Conservation (phyloP, 1,140 invertebrate species). For the Drosophila rhopaloa region DNA sequence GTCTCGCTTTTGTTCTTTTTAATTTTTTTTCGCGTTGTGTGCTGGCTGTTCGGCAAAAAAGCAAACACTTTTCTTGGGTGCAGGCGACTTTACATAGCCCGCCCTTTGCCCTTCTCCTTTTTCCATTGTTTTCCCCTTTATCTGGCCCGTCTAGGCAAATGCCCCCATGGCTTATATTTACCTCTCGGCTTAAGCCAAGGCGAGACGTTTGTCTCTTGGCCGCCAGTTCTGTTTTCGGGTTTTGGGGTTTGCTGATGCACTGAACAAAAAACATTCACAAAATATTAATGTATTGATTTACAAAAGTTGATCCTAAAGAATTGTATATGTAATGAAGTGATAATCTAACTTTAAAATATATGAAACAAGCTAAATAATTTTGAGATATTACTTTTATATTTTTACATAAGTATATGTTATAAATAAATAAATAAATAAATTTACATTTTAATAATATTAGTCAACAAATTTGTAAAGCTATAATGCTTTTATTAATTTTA, state of each 20-base stretch:
- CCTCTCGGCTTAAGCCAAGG: constrained; percentile 50
- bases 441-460: too few species aligned
- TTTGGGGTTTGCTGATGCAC: constrained; percentile 20
- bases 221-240: constrained; percentile 27
- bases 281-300: too few species aligned
- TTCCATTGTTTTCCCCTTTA: constrained; percentile 1
- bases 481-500: too few species aligned
- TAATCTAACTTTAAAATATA: too few species aligned
- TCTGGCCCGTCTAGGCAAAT: constrained; percentile 38
- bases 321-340: too few species aligned
- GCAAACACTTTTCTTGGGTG: constrained; percentile 60
- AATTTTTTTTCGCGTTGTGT: constrained; percentile 1
- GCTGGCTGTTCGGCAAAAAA: constrained; percentile 26
- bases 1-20: constrained; percentile 35
- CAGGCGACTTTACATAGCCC: constrained; percentile 55
- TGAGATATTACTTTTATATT: too few species aligned
- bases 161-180: constrained; percentile 58
- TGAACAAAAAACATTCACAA: not conserved
- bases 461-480: too few species aligned
- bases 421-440: too few species aligned
- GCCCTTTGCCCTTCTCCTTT: not conserved
- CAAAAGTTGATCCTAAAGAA: too few species aligned
- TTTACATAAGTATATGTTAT: too few species aligned
- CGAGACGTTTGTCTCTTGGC: constrained; percentile 58
- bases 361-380: too few species aligned